Conservation (phyloP, 2,113 vertebrate species). For the Gopherus flavomarginatus region DNA sequence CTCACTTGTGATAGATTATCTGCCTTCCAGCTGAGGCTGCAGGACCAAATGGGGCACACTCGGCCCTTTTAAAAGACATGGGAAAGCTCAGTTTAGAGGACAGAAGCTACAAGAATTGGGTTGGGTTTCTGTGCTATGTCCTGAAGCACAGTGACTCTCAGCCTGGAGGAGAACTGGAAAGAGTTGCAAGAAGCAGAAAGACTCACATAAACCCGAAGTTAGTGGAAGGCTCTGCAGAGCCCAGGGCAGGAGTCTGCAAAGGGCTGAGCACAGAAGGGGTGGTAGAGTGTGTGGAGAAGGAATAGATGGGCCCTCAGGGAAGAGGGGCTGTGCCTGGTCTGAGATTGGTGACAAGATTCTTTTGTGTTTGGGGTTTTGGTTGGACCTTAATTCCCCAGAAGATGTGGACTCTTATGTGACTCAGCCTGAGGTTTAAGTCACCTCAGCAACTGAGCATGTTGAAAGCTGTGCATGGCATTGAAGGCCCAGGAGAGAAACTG, state of each 20-base stretch:
- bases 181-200: no score
- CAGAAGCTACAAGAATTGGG: background rate
- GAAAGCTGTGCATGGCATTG: background rate
- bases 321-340: no score
- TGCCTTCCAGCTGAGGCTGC: background rate
- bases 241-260: no score
- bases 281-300: no score
- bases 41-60: background rate
- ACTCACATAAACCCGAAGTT: no score
- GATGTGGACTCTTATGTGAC: background rate
- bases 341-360: no score
- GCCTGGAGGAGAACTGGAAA: background rate
- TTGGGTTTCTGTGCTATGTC: background rate
- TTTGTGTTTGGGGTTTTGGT: no score
- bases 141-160: no score
- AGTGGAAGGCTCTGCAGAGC: no score
- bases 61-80: background rate
- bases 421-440: background rate
- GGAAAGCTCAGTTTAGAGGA: background rate
- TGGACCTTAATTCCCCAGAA: no score
- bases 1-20: background rate
- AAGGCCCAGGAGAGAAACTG: background rate
- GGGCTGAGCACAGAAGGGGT: no score
- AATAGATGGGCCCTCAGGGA: no score
- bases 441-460: background rate